phyloP scores from a whole-genome alignment of 2,888 invertebrate species.

The Anagyrus pseudococci region DNA sequence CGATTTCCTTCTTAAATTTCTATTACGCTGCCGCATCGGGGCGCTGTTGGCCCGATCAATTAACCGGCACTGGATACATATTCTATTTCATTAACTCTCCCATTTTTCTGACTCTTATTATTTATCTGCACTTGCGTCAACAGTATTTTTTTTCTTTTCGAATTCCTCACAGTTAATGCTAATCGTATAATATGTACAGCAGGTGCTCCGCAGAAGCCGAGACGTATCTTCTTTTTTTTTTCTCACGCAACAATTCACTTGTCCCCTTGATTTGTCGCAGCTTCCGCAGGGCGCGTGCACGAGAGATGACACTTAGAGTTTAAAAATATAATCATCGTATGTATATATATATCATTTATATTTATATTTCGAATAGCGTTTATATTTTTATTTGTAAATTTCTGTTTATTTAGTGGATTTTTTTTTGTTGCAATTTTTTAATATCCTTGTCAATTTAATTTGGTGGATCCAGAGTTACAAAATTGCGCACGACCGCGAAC shows the following conservation, averaged over 20 bases:
- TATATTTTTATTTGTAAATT: conserved; percentile 42
- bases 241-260: no score
- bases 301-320: conserved; percentile 62
- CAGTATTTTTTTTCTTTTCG: conserved; percentile 25
- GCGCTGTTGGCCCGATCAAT: conserved; percentile 11
- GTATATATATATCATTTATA: conserved; percentile 51
- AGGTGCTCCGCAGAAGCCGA: conserved; percentile 45
- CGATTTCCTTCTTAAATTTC: no score
- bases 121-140: conserved; percentile 29
- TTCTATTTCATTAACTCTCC: conserved; percentile 9
- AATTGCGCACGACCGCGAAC: no score
- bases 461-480: no score
- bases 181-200: conserved; percentile 55
- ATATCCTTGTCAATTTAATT: no score
- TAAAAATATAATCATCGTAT: conserved; percentile 61
- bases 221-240: conserved; percentile 12
- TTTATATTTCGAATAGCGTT: conserved; percentile 47
- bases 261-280: no score
- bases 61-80: conserved; percentile 14
- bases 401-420: conserved; percentile 24
- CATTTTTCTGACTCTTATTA: conserved; percentile 11
- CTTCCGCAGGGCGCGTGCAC: conserved; percentile 48
- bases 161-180: conserved; percentile 19
- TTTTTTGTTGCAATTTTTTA: conserved; percentile 38
- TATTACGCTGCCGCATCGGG: no score